Conservation (phyloP, 2,888 invertebrate species). For the Nephrotoma appendiculata region DNA sequence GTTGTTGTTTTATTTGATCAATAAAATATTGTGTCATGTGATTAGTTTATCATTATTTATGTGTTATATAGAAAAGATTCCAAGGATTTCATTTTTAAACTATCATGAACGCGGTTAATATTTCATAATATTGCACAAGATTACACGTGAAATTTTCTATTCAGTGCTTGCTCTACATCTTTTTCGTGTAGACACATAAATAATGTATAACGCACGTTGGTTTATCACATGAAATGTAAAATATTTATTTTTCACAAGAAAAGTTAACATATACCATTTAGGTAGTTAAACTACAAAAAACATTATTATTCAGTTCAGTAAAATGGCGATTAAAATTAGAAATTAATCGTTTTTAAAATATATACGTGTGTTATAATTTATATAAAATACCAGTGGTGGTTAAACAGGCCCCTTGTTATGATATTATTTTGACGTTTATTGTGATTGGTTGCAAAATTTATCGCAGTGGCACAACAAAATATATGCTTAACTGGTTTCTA, state of each 20-base stretch:
- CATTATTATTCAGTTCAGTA: neutral
- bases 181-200: neutral
- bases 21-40: neutral
- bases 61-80: neutral
- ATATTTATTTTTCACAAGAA: neutral
- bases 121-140: neutral
- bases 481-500: no score
- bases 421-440: no score
- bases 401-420: no score
- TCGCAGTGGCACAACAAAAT: no score
- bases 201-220: neutral
- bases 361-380: neutral
- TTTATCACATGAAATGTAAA: neutral
- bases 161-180: neutral
- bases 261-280: neutral
- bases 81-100: neutral
- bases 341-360: neutral
- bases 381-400: no score
- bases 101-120: neutral
- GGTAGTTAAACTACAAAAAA: neutral
- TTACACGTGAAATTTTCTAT: neutral
- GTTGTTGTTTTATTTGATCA: slow-evolving; percentile 28
- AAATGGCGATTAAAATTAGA: neutral
- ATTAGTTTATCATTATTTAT: neutral
- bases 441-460: no score